Evolutionary conservation across 2,113 vertebrate genomes (phyloP).

Genomic region (Puma concolor): DNA sequence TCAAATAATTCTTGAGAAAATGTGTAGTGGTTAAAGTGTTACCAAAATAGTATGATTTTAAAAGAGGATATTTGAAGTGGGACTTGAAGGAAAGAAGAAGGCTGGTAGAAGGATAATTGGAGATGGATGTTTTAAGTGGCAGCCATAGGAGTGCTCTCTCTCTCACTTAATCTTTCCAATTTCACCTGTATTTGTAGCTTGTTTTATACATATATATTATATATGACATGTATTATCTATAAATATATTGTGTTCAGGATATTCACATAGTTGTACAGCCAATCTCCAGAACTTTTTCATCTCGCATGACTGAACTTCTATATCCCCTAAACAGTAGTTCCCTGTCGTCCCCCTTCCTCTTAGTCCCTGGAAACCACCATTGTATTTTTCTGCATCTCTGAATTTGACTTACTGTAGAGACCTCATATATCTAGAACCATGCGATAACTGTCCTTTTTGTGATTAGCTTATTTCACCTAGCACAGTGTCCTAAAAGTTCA

Average conservation of each 20-base stretch:
- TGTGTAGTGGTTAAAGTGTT: background rate
- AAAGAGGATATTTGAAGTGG: slow-evolving; percentile 29
- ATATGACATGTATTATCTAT: background rate
- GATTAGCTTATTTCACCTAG: background rate
- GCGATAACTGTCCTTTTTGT: background rate
- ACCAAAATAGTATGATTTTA: background rate
- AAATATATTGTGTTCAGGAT: too few species aligned
- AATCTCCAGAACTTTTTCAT: background rate
- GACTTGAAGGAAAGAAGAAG: background rate
- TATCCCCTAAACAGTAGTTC: background rate
- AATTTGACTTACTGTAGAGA: background rate
- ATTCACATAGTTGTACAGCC: background rate
- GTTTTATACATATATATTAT: background rate
- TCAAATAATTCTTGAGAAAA: slow-evolving; percentile 1
- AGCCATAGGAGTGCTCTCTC: background rate
- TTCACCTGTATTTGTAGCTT: background rate
- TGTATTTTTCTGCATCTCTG: background rate
- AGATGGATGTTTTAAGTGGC: background rate
- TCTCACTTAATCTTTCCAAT: background rate
- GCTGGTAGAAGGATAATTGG: background rate
- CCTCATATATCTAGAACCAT: background rate
- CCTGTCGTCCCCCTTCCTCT: too few species aligned
- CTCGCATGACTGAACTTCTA: background rate
- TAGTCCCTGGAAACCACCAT: background rate
- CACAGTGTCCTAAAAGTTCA: background rate